These are phyloP conservation scores for Valencia hispanica DNA, from an alignment of 2,797 vertebrate species.

Conservation along the genomic window DNA sequence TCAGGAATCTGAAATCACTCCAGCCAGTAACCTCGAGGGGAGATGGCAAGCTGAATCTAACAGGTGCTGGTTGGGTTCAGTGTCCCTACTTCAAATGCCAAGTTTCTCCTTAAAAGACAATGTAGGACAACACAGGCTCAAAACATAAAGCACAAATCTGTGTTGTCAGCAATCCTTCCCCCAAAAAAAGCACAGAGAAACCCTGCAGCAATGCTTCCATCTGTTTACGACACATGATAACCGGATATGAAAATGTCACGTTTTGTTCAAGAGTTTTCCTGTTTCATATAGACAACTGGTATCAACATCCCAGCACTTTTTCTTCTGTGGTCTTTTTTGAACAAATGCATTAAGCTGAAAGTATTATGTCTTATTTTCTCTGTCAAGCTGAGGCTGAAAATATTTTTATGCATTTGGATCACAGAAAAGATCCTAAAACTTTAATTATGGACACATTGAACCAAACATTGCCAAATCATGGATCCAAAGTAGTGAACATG, in stretches of 20 bases:
- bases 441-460: constrained; percentile 8
- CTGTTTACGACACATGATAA: neutral
- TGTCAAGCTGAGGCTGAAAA: neutral
- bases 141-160: constrained; percentile 33
- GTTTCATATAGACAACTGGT: neutral
- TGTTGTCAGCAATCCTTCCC: neutral
- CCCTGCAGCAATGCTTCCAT: neutral
- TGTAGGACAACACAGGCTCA: constrained; percentile 32
- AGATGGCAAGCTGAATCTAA: constrained; percentile 29
- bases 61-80: constrained; percentile 29
- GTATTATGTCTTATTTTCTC: neutral
- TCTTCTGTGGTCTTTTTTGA: neutral
- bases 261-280: neutral
- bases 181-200: neutral
- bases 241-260: neutral
- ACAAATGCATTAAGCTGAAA: neutral
- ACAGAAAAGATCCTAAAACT: neutral
- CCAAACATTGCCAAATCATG: neutral
- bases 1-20: constrained; percentile 15
- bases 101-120: constrained; percentile 35
- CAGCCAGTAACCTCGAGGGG: constrained; percentile 20
- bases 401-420: neutral
- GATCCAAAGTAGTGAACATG: constrained; percentile 23
- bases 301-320: neutral
- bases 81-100: constrained; percentile 32